Percentiles rank a stretch among this genome's conserved stretches.
These are phyloP conservation scores for Euspilapteryx auroguttella DNA, from an alignment of 2,888 invertebrate genomes.

Conservation along the genomic window DNA sequence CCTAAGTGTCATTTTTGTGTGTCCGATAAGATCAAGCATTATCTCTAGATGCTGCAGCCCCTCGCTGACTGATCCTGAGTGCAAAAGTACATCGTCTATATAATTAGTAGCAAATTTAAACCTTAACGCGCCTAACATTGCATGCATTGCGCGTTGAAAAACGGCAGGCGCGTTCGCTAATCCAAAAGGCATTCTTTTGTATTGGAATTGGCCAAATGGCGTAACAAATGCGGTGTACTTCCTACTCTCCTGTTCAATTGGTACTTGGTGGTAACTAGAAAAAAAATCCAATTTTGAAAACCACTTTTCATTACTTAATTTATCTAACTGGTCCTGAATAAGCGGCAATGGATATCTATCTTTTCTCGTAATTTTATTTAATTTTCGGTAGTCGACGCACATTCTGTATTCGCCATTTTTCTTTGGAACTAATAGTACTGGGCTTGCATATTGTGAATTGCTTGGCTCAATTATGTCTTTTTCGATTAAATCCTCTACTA, in stretches of 20 bases:
- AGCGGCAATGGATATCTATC: neutral
- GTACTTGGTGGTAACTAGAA: neutral
- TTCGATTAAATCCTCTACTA: neutral
- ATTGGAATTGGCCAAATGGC: neutral
- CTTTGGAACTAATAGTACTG: neutral
- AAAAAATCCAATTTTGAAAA: neutral
- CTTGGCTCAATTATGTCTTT: neutral
- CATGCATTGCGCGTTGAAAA: neutral
- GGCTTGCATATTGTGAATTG: neutral
- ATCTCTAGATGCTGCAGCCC: neutral
- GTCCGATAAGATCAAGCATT: neutral
- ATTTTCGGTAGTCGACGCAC: neutral
- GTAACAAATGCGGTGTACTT: neutral
- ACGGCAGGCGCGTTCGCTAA: neutral
- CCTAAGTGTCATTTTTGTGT: neutral
- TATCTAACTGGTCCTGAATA: neutral
- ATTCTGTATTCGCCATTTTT: neutral
- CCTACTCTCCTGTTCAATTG: neutral
- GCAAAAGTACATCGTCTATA: neutral
- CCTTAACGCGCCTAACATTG: neutral
- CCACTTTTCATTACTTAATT: neutral
- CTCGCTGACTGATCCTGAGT: neutral
- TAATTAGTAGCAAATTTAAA: too few relatives aligned
- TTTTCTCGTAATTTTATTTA: neutral
- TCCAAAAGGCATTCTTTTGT: neutral